phyloP scores from a whole-genome alignment of 1,140 invertebrate genomes.

The Habropoda laboriosa region DNA sequence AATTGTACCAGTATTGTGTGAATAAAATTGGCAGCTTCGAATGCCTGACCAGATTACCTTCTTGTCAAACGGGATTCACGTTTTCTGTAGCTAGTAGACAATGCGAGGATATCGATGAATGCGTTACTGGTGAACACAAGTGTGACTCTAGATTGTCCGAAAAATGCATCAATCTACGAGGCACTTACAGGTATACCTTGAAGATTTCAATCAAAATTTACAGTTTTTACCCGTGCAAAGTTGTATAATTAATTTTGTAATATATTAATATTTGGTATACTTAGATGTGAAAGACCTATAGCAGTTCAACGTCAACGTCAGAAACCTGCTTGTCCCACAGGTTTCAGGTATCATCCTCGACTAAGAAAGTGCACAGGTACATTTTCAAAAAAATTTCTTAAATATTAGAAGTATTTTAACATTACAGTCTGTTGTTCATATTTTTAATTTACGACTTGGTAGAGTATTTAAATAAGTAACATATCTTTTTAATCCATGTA shows the following conservation, averaged over 20 bases:
- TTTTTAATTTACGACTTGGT: neutral
- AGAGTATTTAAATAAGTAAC: neutral
- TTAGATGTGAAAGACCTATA: conserved; percentile 55
- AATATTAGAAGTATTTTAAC: too few relatives aligned
- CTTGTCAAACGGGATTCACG: conserved; percentile 74
- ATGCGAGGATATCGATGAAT: conserved; percentile 87
- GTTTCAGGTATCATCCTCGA: conserved; percentile 88
- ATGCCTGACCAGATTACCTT: conserved; percentile 76
- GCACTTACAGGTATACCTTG: conserved; percentile 82
- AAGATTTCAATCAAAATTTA: too few relatives aligned
- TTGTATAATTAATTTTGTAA: neutral
- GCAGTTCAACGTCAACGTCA: conserved; percentile 69
- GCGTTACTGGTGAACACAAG: conserved; percentile 74
- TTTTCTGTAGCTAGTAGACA: conserved; percentile 71
- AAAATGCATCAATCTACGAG: conserved; percentile 83
- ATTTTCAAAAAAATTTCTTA: neutral
- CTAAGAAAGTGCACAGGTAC: conserved; percentile 87
- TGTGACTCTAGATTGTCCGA: conserved; percentile 80
- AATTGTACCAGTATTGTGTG: conserved; percentile 79
- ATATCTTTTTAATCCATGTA: neutral
- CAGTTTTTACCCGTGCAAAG: too few relatives aligned
- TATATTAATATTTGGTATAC: neutral
- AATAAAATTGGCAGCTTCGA: conserved; percentile 82
- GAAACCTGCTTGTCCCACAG: conserved; percentile 87
- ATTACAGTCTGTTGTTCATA: too few relatives aligned